Conservation (phyloP, 92 coral and sea anemone species). For the Phenganax stokvisi region DNA sequence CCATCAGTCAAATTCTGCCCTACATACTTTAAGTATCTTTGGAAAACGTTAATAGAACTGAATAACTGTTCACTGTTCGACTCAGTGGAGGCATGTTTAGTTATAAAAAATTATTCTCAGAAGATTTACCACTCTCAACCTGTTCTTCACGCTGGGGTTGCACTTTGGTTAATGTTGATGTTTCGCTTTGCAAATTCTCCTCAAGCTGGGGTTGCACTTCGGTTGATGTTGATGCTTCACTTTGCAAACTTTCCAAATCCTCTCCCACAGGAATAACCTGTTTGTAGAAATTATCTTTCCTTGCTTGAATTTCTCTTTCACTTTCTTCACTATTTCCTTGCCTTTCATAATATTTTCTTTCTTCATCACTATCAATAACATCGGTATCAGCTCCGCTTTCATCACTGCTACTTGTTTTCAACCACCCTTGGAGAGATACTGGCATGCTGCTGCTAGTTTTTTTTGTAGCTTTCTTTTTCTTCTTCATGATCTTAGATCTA, state of each 20-base stretch:
- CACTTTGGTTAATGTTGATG: background rate
- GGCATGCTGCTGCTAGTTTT: conserved; percentile 21
- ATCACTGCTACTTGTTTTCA: conserved; percentile 1
- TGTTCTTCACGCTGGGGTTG: conserved; percentile 19
- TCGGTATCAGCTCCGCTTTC: conserved; percentile 42
- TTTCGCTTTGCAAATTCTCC: no score
- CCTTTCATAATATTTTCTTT: no score
- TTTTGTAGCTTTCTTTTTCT: conserved; percentile 29
- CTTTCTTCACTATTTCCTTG: no score
- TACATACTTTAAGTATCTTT: conserved; percentile 43
- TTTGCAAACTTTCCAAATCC: no score
- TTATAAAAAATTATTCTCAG: conserved; percentile 6
- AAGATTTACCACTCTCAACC: conserved; percentile 16
- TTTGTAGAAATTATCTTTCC: no score
- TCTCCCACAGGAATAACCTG: no score
- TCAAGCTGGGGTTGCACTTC: no score
- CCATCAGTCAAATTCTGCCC: conserved; percentile 35
- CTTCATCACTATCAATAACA: background rate
- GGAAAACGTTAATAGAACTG: conserved; percentile 3
- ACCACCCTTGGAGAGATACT: conserved; percentile 9
- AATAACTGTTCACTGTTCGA: conserved; percentile 27
- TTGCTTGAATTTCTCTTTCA: no score
- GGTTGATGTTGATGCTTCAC: no score
- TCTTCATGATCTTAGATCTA: conserved; percentile 38
- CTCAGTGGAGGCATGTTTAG: conserved; percentile 30